Evolutionary conservation across 2,888 invertebrate genomes (phyloP), one percentile per base, ranked within the genome.

Genomic region (Lithophane socia): DNA sequence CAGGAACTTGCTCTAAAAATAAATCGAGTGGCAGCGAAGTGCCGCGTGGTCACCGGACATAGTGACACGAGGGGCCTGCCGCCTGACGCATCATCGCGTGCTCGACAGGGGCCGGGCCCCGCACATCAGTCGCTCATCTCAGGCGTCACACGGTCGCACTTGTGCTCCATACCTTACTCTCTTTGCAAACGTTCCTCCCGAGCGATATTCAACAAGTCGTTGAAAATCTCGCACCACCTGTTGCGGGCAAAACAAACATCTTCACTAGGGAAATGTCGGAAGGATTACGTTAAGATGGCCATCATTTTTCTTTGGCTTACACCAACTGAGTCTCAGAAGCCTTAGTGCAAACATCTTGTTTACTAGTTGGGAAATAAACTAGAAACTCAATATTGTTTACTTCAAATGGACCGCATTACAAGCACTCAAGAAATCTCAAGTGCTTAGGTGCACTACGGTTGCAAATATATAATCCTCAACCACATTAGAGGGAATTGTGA

Each of bases 1-100:
- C 90, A 87, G 90, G 89, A 89, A 89, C 83, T 84, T 83, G 84
- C 29, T 90, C 89, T 89, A 89, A 90, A 92, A 88, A 91, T 92
- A 91, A 87, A 89, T 89, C 76, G 71, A 88, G 85, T 88, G 90
- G 85, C 87, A 84, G 87, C 79, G 75, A 86, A 90, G 82, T 88
- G 88, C 87, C 86, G 84, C 66, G 78, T 82, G 77, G 81, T 77
- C 80, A 86, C 87, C 89, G 88, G 91, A 88, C 85, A 87, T 86
- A 73, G 75, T 79, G 77, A 56, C 68, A 76, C 60, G 86, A 88
- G 88, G 89, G 89, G 84, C 77, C 83, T 76, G 79, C 12, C 64
- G 69, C 37, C 61, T 77, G 75, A 68, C 80, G 77, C 75, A 77
- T 77, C 49, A 78, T 82, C 75, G 78, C 84, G 81, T 86, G 81